Base-by-base conservation (phyloP, 2,888 invertebrate species). In the Bugula neritina region DNA sequence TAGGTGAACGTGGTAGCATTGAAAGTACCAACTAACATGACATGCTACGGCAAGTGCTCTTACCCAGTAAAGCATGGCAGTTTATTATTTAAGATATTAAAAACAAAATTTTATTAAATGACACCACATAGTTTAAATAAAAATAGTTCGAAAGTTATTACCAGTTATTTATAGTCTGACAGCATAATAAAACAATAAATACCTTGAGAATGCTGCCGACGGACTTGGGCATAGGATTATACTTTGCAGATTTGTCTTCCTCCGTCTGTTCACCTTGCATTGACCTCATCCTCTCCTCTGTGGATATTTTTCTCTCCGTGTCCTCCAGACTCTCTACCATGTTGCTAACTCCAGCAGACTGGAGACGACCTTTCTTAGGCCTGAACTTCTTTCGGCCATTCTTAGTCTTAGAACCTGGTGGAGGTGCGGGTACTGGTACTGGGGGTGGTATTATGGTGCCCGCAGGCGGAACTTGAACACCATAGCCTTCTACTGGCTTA, bases 301-400 rank as follows among this genome's bases (percentile, higher is more conserved):
- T 74, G 29, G 75, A 73, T 72, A 79, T 73, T 13, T 77, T 74
- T 77, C 79, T 79, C 74, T 82, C 81, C 21, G 78, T 78, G 71
- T 80, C 78, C 35, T 80, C 80, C 34, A 81, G 72, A 13, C 80
- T 78, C 72, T 81, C 80, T 21, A 78, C 78, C 74, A 80, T 77
- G 69, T 74, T 74, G n/a, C 75, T 75, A 3, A 79, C 70, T 23
- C 77, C 77, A 1, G 79, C 79, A 27, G 80, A 79, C 55, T 77
- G 76, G 55, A 81, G 71, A 29, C 77, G 73, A 3, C 81, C 82
- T 25, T 75, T 75, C 75, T 81, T 78, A 54, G 79, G 80, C 73
- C 77, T 77, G 75, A 79, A 81, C 55, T 76, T 77, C 13, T 57
- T 74, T 73, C 72, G 77, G 72, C 74, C 76, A 63, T 76, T 77